These are phyloP conservation scores for Myiagra hebetior DNA, from an alignment of 2,113 vertebrate genomes.

Conservation along the genomic window DNA sequence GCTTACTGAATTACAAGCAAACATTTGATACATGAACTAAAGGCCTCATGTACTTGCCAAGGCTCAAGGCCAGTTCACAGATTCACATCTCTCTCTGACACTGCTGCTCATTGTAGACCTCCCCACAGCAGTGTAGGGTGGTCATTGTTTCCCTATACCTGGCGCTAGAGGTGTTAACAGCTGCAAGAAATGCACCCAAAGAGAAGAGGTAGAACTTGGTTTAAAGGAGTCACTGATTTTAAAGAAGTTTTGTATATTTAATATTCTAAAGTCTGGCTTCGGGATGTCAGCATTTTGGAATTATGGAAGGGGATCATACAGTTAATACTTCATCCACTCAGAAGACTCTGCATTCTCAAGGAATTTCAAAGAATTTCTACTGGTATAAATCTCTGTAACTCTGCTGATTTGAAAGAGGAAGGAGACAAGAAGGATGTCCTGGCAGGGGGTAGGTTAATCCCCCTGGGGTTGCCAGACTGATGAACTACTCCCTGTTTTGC, in stretches of 20 bases:
- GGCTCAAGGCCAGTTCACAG: background rate
- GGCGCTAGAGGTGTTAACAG: background rate
- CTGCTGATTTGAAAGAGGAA: background rate
- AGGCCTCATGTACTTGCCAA: background rate
- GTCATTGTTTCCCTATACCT: background rate
- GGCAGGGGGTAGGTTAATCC: background rate
- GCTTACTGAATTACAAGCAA: slow-evolving; percentile 21
- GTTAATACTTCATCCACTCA: background rate
- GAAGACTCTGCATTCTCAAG: background rate
- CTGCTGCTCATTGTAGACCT: background rate
- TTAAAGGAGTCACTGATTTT: background rate
- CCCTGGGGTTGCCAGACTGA: background rate
- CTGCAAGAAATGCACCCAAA: background rate
- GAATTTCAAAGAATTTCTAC: background rate
- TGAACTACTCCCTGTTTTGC: slow-evolving; percentile 10
- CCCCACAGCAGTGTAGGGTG: background rate
- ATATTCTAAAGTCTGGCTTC: background rate
- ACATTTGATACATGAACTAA: slow-evolving; percentile 27
- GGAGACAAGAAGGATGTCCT: slow-evolving; percentile 36
- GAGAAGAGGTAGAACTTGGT: background rate
- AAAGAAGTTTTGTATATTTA: background rate
- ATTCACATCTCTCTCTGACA: background rate
- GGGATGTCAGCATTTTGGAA: background rate
- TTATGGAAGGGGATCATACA: background rate
- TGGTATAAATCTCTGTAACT: background rate